Evolutionary conservation across 64 coral and sea anemone species (phyloP).

Genomic region (Acropora tenuis): DNA sequence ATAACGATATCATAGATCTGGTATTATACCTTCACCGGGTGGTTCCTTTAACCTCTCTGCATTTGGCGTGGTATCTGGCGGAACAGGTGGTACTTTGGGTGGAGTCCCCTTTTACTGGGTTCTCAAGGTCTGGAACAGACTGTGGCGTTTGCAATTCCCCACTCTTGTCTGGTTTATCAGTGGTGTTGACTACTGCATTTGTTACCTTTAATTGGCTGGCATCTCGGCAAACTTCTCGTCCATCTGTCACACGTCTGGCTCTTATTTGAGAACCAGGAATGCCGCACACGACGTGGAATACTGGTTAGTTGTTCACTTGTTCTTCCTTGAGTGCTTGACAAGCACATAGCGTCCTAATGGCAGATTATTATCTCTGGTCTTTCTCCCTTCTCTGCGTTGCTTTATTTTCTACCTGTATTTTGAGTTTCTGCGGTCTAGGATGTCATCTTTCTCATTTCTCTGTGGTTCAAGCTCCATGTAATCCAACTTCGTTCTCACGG

Average conservation of each 20-base stretch:
- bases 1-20: too few relatives aligned
- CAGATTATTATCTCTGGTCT: constrained; percentile 37
- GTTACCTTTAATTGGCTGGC: constrained; percentile 68
- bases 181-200: constrained; percentile 65
- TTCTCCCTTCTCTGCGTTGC: constrained; percentile 44
- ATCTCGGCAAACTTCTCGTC: constrained; percentile 59
- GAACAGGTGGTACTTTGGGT: background rate
- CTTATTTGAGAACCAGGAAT: constrained; percentile 54
- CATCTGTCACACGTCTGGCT: constrained; percentile 55
- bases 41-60: background rate
- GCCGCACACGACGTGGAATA: too few relatives aligned
- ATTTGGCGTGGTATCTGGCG: background rate
- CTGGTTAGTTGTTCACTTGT: constrained; percentile 67
- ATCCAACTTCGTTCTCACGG: constrained; percentile 65
- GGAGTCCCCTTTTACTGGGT: constrained; percentile 10
- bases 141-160: background rate
- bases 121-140: background rate
- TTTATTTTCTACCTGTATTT: constrained; percentile 69
- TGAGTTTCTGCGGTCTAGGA: constrained; percentile 51
- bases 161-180: constrained; percentile 46
- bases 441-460: constrained; percentile 11
- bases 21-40: background rate
- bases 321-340: constrained; percentile 33
- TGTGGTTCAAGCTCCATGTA: constrained; percentile 10
- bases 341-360: constrained; percentile 60